These are phyloP conservation scores for Eptatretus atami DNA, from an alignment of 2,797 vertebrate species.

Conservation along the genomic window DNA sequence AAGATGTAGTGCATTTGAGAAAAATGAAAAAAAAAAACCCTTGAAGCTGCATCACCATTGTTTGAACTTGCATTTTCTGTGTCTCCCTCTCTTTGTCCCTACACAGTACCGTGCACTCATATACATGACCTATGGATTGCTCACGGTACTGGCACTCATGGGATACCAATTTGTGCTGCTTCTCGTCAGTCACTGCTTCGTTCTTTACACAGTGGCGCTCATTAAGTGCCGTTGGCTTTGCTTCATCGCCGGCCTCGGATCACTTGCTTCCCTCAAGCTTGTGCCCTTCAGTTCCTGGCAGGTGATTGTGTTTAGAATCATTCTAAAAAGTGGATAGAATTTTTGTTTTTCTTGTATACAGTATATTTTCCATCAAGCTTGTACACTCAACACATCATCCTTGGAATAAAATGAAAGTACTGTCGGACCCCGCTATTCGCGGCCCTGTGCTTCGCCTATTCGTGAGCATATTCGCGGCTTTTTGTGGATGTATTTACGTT, in stretches of 20 bases:
- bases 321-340: too few relatives aligned
- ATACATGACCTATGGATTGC: constrained; percentile 37
- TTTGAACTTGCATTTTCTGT: neutral
- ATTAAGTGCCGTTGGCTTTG: constrained; percentile 68
- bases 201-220: constrained; percentile 48
- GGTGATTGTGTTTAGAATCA: constrained; percentile 15
- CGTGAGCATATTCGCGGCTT: too few relatives aligned
- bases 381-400: too few relatives aligned
- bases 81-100: neutral
- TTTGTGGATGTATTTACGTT: too few relatives aligned
- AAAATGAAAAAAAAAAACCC: too few relatives aligned
- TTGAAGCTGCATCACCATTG: too few relatives aligned
- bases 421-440: too few relatives aligned
- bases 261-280: constrained; percentile 54
- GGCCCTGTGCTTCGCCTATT: too few relatives aligned
- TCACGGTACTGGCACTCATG: constrained; percentile 50
- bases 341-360: too few relatives aligned
- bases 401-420: too few relatives aligned
- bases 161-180: constrained; percentile 47
- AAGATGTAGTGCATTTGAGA: too few relatives aligned
- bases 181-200: constrained; percentile 49
- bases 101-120: constrained; percentile 42
- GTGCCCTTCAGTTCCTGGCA: constrained; percentile 72
- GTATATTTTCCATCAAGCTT: too few relatives aligned
- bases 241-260: constrained; percentile 34